A percentile compares a stretch with the other conserved stretches of the same genome.
These are phyloP conservation scores for Amiota minor DNA, from an alignment of 2,888 invertebrate genomes.

Conservation along the genomic window DNA sequence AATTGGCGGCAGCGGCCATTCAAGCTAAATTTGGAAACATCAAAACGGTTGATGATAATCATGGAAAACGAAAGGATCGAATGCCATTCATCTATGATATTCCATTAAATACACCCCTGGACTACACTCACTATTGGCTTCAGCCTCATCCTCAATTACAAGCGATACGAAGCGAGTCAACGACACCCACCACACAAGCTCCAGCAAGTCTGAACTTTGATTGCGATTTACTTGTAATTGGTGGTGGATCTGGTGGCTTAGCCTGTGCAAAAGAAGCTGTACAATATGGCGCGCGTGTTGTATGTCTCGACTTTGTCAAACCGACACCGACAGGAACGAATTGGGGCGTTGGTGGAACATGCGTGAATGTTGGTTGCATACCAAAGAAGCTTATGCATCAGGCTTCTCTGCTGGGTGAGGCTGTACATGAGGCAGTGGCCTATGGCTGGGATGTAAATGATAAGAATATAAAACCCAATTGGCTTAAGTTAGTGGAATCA, in stretches of 20 bases:
- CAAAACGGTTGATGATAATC: too few relatives aligned
- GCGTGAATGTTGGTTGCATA: conserved; percentile 99
- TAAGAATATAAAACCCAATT: conserved; percentile 79
- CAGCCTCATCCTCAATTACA: conserved; percentile 16
- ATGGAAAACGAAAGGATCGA: too few relatives aligned
- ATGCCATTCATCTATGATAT: too few relatives aligned
- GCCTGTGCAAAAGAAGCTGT: conserved; percentile 95
- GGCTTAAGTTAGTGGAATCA: conserved; percentile 82
- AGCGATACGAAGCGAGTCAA: too few relatives aligned
- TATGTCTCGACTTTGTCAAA: conserved; percentile 88
- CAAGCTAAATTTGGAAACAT: too few relatives aligned
- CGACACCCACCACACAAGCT: too few relatives aligned
- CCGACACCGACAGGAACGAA: conserved; percentile 90
- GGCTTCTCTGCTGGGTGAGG: conserved; percentile 90
- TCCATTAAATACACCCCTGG: not conserved
- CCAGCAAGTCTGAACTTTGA: conserved; percentile 75
- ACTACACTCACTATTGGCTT: not conserved
- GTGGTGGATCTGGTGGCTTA: conserved; percentile 96
- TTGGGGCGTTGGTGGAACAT: conserved; percentile 98
- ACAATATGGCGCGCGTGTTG: conserved; percentile 84
- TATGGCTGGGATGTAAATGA: conserved; percentile 86
- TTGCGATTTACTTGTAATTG: conserved; percentile 94
- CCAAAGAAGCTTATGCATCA: conserved; percentile 99
- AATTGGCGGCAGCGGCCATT: too few relatives aligned
- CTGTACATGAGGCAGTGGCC: conserved; percentile 85